Evolutionary conservation across 2,113 vertebrate species (phyloP).

Genomic region (Donacobius atricapilla): DNA sequence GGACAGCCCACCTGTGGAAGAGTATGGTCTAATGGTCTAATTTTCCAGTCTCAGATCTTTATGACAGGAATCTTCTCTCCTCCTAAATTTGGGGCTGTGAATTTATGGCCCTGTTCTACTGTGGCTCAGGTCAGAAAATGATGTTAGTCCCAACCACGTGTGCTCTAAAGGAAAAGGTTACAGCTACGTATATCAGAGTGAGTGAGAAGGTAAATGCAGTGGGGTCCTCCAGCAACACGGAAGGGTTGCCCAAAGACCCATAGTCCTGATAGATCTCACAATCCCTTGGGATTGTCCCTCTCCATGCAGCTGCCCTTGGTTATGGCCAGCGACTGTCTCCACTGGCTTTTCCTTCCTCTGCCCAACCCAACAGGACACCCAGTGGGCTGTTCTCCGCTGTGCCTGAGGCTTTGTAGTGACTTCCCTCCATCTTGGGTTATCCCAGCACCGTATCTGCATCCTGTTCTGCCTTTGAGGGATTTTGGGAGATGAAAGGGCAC

Average conservation of each 20-base stretch:
- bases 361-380: not conserved
- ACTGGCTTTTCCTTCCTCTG: not conserved
- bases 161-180: not conserved
- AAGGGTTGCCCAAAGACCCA: not conserved
- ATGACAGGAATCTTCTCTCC: not conserved
- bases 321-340: accelerated
- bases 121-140: not conserved
- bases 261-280: not conserved
- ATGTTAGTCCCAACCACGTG: accelerated
- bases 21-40: not conserved
- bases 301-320: not conserved
- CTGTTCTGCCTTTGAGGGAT: not conserved
- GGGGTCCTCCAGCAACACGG: not conserved
- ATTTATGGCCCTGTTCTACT: not conserved
- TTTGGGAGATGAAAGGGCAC: not conserved
- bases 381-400: not conserved
- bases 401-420: not conserved
- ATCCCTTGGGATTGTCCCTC: not conserved
- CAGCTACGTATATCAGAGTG: accelerated
- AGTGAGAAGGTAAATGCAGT: not conserved
- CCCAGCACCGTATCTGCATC: not conserved
- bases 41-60: not conserved
- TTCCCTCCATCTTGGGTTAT: not conserved
- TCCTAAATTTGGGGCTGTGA: not conserved
- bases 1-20: not conserved